These are phyloP conservation scores for Drosophila jambulina DNA, from an alignment of 1,140 invertebrate genomes.

Conservation along the genomic window DNA sequence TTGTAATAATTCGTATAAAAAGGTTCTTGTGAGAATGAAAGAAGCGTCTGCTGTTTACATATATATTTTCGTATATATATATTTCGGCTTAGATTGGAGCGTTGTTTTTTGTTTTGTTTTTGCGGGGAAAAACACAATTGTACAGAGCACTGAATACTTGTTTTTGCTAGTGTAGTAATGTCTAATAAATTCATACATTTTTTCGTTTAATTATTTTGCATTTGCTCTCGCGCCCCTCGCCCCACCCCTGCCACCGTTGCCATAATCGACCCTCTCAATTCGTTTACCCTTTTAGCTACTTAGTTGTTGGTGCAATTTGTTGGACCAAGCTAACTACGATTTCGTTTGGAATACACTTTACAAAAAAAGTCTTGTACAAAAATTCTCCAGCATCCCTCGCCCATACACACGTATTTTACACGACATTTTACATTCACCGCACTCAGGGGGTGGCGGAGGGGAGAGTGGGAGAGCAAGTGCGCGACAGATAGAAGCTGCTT, in stretches of 20 bases:
- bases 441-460: neutral
- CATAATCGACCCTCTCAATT: conserved; percentile 1
- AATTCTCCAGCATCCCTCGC: conserved; percentile 3
- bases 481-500: conserved; percentile 26
- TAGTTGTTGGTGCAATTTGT: conserved; percentile 48
- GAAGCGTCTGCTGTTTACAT: conserved; percentile 63
- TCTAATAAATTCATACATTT: conserved; percentile 76
- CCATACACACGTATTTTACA: conserved; percentile 30
- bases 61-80: conserved; percentile 41
- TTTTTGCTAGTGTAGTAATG: conserved; percentile 48
- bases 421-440: conserved; percentile 25
- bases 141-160: conserved; percentile 57
- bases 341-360: conserved; percentile 30
- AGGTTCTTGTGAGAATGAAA: conserved; percentile 69
- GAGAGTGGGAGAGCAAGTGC: conserved; percentile 23
- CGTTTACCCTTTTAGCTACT: conserved; percentile 31
- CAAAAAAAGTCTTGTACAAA: conserved; percentile 34
- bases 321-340: conserved; percentile 44
- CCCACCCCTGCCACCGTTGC: neutral
- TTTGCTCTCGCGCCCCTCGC: conserved; percentile 30
- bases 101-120: conserved; percentile 6
- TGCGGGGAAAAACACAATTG: conserved; percentile 54
- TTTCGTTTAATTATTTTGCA: conserved; percentile 67
- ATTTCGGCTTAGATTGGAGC: conserved; percentile 48
- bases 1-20: conserved; percentile 74